A percentile compares a stretch with the other conserved stretches of the same genome.
phyloP scores from a whole-genome alignment of 2,888 invertebrate species.

The Xanthorhoe designata region DNA sequence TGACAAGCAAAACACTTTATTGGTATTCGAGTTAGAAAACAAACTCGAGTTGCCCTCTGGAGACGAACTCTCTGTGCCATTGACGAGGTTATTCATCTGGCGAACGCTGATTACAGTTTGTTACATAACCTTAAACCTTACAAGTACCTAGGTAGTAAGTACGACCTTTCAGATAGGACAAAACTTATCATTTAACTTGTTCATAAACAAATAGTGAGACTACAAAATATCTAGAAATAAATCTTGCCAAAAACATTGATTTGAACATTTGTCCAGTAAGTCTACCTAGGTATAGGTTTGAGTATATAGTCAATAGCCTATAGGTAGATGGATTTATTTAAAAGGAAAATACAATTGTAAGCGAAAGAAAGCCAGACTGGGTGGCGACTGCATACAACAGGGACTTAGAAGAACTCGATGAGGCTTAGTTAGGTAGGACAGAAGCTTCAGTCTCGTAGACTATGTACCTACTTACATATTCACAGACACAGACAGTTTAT shows the following conservation, averaged over 20 bases:
- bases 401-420: neutral
- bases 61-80: neutral
- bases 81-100: constrained; percentile 18
- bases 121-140: neutral
- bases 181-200: neutral
- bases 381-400: neutral
- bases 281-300: neutral
- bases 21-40: constrained; percentile 20
- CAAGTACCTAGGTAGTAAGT: neutral
- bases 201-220: neutral
- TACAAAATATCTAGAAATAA: neutral
- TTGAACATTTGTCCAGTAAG: neutral
- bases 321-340: neutral
- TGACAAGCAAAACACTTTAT: constrained; percentile 17
- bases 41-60: constrained; percentile 27
- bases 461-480: too few species aligned
- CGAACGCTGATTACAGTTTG: neutral
- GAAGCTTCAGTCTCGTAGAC: neutral
- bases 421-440: neutral
- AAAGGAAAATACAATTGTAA: neutral
- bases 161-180: neutral
- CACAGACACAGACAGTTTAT: neutral
- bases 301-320: neutral
- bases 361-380: neutral
- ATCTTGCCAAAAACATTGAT: neutral